These are phyloP conservation scores for Dipus sagitta DNA, from an alignment of 2,797 vertebrate species.

Conservation along the genomic window DNA sequence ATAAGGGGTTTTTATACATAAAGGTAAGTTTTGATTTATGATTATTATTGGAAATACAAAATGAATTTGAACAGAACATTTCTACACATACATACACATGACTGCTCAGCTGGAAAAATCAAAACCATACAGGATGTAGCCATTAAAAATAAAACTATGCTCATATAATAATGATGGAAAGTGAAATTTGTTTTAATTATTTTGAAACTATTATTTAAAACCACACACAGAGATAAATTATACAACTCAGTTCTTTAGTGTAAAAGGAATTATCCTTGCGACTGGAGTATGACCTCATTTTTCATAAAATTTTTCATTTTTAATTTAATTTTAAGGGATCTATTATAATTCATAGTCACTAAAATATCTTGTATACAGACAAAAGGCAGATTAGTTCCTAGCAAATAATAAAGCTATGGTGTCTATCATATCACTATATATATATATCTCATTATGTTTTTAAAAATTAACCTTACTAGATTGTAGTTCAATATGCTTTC, in stretches of 20 bases:
- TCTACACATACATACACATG: slow-evolving; percentile 75
- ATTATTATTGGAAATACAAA: slow-evolving; percentile 84
- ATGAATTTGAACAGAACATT: slow-evolving; percentile 81
- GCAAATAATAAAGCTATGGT: slow-evolving; percentile 44
- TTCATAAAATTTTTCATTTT: slow-evolving; percentile 77
- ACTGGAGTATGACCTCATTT: slow-evolving; percentile 54
- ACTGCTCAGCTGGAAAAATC: slow-evolving; percentile 70
- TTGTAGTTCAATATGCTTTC: slow-evolving; percentile 38
- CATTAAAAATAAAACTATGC: slow-evolving; percentile 87
- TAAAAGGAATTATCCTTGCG: slow-evolving; percentile 71
- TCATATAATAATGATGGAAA: slow-evolving; percentile 82
- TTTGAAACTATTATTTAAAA: slow-evolving; percentile 66
- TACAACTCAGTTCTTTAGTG: slow-evolving; percentile 69
- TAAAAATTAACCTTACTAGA: slow-evolving; percentile 70
- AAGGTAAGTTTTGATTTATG: slow-evolving; percentile 85
- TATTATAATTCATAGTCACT: slow-evolving; percentile 62
- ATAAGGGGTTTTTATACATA: slow-evolving; percentile 87
- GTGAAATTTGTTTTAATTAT: slow-evolving; percentile 77
- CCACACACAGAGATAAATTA: slow-evolving; percentile 52
- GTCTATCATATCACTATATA: slow-evolving; percentile 61
- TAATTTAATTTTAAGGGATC: slow-evolving; percentile 65
- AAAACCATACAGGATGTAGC: slow-evolving; percentile 81
- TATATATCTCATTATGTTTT: slow-evolving; percentile 46
- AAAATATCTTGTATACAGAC: slow-evolving; percentile 11
- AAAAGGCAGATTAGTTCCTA: slow-evolving; percentile 47